Base-by-base conservation (phyloP, 1,140 invertebrate genomes). In the Polypedilum pembai region DNA sequence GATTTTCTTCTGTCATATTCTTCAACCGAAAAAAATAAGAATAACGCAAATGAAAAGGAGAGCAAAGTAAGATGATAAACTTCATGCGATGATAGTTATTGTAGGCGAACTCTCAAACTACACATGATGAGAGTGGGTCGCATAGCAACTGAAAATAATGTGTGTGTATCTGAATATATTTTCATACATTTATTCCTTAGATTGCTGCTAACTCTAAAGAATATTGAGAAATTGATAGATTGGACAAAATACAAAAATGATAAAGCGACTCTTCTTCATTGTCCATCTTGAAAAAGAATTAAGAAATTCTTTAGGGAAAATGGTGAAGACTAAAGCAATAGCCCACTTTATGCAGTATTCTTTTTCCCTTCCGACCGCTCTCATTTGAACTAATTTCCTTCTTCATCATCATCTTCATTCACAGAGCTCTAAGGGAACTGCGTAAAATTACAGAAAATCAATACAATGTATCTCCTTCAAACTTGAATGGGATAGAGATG, bases 361-460 rank as follows among this genome's bases (percentile, higher is more conserved):
- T 3, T 33, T 33, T 33, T 33, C 24, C 5, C 5, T 33, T 5
- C 5, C 5, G 24, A 33, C 24, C 5, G 24, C 24, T 33, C 24
- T 33, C 24, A 33, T 33, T 33, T 33, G 24, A 33, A 33, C 24
- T 33, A 33, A 33, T 33, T 33, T 33, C 45, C 7, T 56, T n/a
- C 45, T 56, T 56, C 45, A 56, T 56, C 45, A n/a, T 56, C 3
- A n/a, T n/a, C 45, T n/a, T 56, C 5, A 33, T 8, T 45, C 45
- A 15, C 45, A 56, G 15, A 56, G n/a, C 45, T 56, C 12, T 4
- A 56, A n/a, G 12, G 45, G n/a, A 56, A 56, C 45, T 56, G 45
- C 45, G 45, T 56, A n/a, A 56, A 56, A 56, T 56, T 56, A 56
- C 45, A 56, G 45, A 56, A 56, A 56, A 56, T 56, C 45, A 56